Evolutionary conservation across 2,888 invertebrate species (phyloP), one percentile per base, ranked within the genome.

Genomic region (Electrophaes corylata): DNA sequence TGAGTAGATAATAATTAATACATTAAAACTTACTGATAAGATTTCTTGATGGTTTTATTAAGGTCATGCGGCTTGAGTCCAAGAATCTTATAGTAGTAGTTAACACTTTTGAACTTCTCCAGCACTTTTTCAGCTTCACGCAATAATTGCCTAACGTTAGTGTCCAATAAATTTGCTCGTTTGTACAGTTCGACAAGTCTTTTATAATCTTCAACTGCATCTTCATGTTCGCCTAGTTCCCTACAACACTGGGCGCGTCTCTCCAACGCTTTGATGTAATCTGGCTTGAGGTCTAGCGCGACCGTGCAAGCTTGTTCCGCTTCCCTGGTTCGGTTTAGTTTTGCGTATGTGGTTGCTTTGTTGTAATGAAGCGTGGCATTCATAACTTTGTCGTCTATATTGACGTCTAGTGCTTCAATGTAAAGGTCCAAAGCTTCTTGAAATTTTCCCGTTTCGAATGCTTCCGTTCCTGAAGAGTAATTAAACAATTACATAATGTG

Each of bases 331-430:
- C 95, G 95, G 54, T 94, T 94, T 60, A 98, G 89, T 93, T 96
- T 96, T 57, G 94, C 94, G 70, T 95, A 95, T 10, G 97, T 98
- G 37, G 97, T 95, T 0, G 98, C 98, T 73, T 98, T 95, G 86
- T 99, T 98, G 80, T 95, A 98, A 78, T 96, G 95, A 20, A 99
- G 90, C 88, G 98, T 98, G 8, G 98, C 96, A 80, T 98, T 98
- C 11, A 97, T 96, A 56, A 95, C 94, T 76, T 93, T 95, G 83
- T 98, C 98, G 63, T 94, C 91, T 8, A 96, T 95, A 85, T 98
- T 98, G 57, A 98, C 95, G 41, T 92, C 92, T 40, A 99, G 90
- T 0, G 98, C 98, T 83, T 97, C 96, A 8, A 96, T 95, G 85
- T 98, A 99, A 5, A 97, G 88, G 54, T 92, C 93, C 64, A 96